Evolutionary conservation across 2,888 invertebrate genomes (phyloP).

Genomic region (Netelia melanura): DNA sequence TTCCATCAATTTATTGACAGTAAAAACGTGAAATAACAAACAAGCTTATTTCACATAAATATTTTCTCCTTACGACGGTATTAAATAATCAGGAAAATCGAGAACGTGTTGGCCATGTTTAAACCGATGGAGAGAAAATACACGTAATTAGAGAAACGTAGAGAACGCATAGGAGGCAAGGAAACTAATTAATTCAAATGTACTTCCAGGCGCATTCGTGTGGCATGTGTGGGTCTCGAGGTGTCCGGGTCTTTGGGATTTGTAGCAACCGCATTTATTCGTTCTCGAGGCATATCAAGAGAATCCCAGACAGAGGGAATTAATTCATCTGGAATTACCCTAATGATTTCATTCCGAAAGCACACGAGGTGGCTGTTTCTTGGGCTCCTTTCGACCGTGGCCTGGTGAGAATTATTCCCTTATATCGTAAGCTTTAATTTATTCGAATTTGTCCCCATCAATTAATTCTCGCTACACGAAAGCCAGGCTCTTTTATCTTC

Average conservation of each 20-base stretch:
- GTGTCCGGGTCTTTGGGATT: constrained; percentile 11
- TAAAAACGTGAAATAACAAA: constrained; percentile 7
- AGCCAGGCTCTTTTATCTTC: neutral
- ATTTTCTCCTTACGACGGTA: neutral
- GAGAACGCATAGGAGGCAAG: neutral
- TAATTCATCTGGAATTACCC: constrained; percentile 56
- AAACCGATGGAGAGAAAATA: neutral
- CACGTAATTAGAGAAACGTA: neutral
- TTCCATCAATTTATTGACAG: constrained; percentile 12
- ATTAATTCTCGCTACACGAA: constrained; percentile 31
- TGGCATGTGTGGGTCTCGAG: neutral
- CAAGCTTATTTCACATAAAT: neutral
- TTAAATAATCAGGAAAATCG: neutral
- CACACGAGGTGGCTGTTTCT: constrained; percentile 15
- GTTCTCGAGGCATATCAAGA: constrained; percentile 1
- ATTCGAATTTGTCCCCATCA: constrained; percentile 45
- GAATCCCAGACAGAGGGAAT: constrained; percentile 1
- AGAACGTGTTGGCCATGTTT: neutral
- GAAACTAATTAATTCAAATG: constrained; percentile 45
- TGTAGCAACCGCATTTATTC: constrained; percentile 14
- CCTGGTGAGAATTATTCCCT: neutral
- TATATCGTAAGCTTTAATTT: constrained; percentile 30
- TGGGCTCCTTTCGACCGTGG: neutral
- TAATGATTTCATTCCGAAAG: constrained; percentile 13
- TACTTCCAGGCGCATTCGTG: neutral